A percentile compares a stretch with the other conserved stretches of the same genome.
These are phyloP conservation scores for Diloba caeruleocephala DNA, from an alignment of 2,888 invertebrate species.

Conservation along the genomic window DNA sequence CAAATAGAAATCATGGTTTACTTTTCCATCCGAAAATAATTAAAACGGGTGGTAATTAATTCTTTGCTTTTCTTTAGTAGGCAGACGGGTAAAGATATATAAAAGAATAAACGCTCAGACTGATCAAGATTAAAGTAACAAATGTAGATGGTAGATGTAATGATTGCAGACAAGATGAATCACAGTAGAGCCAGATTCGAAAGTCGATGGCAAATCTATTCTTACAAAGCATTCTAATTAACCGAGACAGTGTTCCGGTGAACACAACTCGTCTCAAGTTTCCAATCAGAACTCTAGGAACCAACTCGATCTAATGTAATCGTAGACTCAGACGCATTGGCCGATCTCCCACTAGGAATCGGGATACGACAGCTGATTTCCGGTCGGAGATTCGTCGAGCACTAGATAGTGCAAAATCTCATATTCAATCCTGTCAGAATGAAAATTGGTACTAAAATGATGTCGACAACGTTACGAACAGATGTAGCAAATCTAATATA, in stretches of 20 bases:
- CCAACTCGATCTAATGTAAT: conserved; percentile 78
- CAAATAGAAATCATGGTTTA: too few species aligned
- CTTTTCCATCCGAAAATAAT: neutral
- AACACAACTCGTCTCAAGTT: conserved; percentile 69
- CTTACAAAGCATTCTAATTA: conserved; percentile 71
- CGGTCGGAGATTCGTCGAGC: conserved; percentile 66
- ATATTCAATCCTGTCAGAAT: conserved; percentile 48
- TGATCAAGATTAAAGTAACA: conserved; percentile 44
- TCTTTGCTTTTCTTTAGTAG: conserved; percentile 16
- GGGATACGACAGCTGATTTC: conserved; percentile 86
- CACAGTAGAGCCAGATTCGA: conserved; percentile 52
- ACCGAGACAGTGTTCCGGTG: conserved; percentile 74
- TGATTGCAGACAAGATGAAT: conserved; percentile 46
- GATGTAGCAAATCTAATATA: conserved; percentile 37
- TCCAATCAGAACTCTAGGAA: conserved; percentile 73
- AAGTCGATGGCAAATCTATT: conserved; percentile 68
- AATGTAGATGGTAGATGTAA: conserved; percentile 36
- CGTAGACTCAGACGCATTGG: conserved; percentile 78
- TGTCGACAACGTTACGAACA: conserved; percentile 40
- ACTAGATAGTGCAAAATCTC: conserved; percentile 60
- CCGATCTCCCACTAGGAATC: conserved; percentile 80
- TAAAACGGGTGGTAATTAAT: conserved; percentile 5
- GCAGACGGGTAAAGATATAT: conserved; percentile 14
- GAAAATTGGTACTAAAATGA: conserved; percentile 42
- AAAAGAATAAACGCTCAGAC: conserved; percentile 22